phyloP scores from a whole-genome alignment of 2,113 vertebrate species.

The Pseudorectes ferrugineus region DNA sequence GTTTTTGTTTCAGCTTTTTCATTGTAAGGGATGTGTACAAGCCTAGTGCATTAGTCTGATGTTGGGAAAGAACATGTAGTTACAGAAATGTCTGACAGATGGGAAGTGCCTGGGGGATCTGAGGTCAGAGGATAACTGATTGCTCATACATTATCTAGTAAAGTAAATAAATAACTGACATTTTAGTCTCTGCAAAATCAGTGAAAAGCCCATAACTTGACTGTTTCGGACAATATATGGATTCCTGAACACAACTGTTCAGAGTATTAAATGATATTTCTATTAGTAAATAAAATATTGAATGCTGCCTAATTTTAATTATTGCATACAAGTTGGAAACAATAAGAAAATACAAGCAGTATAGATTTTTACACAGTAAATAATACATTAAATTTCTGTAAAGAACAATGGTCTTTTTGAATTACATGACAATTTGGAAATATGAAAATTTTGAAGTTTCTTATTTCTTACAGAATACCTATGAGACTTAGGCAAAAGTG shows the following conservation, averaged over 20 bases:
- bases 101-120: not conserved
- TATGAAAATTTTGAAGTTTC: not conserved
- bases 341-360: not conserved
- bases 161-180: conserved; percentile 41
- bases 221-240: not conserved
- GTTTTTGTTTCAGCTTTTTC: not conserved
- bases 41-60: not conserved
- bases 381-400: not conserved
- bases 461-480: not conserved
- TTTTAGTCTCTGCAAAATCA: not conserved
- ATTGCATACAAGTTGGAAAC: not conserved
- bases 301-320: not conserved
- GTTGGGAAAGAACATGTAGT: not conserved
- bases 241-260: not conserved
- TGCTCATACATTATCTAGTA: not conserved
- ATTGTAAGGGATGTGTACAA: not conserved
- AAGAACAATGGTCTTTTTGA: not conserved
- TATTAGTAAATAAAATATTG: not conserved
- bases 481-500: not conserved
- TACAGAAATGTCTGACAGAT: conserved; percentile 48
- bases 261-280: not conserved
- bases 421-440: not conserved
- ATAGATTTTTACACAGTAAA: not conserved
- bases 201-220: not conserved
- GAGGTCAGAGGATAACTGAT: conserved; percentile 44